Evolutionary conservation across 2,888 invertebrate species (phyloP), one percentile per base, ranked within the genome.

Genomic region (Coleophora deauratella): DNA sequence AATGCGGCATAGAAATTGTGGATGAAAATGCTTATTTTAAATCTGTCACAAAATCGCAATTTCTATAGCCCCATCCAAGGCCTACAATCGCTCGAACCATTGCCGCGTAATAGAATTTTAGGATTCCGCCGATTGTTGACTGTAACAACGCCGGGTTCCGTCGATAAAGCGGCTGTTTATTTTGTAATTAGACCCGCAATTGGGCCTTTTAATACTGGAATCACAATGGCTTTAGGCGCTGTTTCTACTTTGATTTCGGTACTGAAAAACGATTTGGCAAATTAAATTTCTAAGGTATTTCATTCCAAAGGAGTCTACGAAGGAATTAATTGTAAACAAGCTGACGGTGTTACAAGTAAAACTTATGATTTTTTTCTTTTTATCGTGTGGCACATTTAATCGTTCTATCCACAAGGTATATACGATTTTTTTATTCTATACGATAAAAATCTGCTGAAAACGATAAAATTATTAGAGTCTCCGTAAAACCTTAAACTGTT

Each of bases 91-190:
- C 38, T 33, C 38, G 37, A 41, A 47, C 51, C 52, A 56, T 52
- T 57, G 47, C 11, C 43, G 35, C 49, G 49, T 57, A 58, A 61
- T 57, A 55, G 57, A 61, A 55, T 57, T 57, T 47, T 43, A 44
- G 54, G 49, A 51, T 53, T 50, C 50, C 41, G 43, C 47, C 49
- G 54, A 59, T 57, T 54, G 54, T 52, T 51, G 54, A 43, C 53
- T 52, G 46, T 49, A 53, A 56, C 52, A 55, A 54, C 48, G 47
- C 46, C 48, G 36, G 44, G 45, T 32, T 15, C 39, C 42, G 21
- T 40, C 47, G 57, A 55, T 59, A 55, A 59, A 56, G 51, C 49
- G 40, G 43, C 33, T 37, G 48, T 50, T 51, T 53, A 45, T 47
- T 45, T 48, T 53, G 49, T 56, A 55, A 59, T 59, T 59, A 52